phyloP scores from a whole-genome alignment of 1,140 invertebrate species.

The Bombus vancouverensis region DNA sequence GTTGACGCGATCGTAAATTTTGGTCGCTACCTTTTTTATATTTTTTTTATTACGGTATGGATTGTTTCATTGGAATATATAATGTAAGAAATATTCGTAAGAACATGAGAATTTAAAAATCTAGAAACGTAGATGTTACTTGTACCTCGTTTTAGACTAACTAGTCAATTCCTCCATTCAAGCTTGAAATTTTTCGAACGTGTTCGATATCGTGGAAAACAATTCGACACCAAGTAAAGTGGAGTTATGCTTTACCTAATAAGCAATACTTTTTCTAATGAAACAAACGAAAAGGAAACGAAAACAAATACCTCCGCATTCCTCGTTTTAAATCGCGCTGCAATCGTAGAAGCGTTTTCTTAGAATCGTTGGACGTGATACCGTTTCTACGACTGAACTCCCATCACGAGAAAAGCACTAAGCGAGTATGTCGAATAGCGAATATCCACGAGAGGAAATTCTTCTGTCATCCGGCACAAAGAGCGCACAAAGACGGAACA shows the following conservation, averaged over 20 bases:
- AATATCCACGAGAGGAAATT: constrained; percentile 11
- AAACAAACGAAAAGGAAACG: neutral
- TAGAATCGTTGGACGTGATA: neutral
- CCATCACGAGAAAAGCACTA: neutral
- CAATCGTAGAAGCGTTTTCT: neutral
- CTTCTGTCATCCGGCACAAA: constrained; percentile 14
- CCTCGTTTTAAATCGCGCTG: neutral
- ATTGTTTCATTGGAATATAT: neutral
- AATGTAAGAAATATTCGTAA: neutral
- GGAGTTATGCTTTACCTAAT: neutral
- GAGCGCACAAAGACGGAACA: neutral
- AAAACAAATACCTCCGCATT: no score
- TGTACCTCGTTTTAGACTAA: no score
- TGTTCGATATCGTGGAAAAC: neutral
- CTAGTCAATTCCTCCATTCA: neutral
- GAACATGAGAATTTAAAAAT: no score
- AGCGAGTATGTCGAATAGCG: neutral
- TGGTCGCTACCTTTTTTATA: neutral
- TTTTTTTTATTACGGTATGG: neutral
- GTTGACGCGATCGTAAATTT: neutral
- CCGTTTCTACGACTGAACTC: neutral
- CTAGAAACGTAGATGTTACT: no score
- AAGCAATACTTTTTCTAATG: neutral
- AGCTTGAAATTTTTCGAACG: neutral
- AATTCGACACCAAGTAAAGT: neutral